These are phyloP conservation scores for Rana temporaria DNA, from an alignment of 2,113 vertebrate species.

Conservation along the genomic window DNA sequence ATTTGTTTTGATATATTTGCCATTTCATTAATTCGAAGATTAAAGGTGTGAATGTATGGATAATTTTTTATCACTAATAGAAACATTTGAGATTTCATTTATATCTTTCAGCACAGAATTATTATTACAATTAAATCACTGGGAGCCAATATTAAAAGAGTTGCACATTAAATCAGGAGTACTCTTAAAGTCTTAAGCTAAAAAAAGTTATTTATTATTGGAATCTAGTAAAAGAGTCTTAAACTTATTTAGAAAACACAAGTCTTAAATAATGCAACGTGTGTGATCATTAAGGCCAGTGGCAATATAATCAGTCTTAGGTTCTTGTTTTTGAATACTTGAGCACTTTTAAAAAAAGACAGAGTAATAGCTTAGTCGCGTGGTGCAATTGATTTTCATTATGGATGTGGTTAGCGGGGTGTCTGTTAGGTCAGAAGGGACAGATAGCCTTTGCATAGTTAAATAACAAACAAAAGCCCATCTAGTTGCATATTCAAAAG, in stretches of 20 bases:
- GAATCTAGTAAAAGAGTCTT: slow-evolving; percentile 38
- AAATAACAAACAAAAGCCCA: slow-evolving; percentile 73
- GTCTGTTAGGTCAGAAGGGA: slow-evolving; percentile 78
- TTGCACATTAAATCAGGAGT: neutral
- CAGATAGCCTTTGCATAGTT: slow-evolving; percentile 76
- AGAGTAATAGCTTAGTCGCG: slow-evolving; percentile 85
- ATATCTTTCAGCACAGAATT: neutral
- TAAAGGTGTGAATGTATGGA: too few relatives aligned
- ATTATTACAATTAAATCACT: neutral
- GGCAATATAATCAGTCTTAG: slow-evolving; percentile 81
- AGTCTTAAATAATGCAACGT: slow-evolving; percentile 77
- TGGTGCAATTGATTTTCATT: slow-evolving; percentile 86
- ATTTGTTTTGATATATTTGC: too few relatives aligned
- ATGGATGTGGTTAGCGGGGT: slow-evolving; percentile 76
- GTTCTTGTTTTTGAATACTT: slow-evolving; percentile 76
- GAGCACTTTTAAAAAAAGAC: slow-evolving; percentile 83
- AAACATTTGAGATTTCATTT: too few relatives aligned
- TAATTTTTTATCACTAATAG: too few relatives aligned
- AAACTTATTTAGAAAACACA: slow-evolving; percentile 60
- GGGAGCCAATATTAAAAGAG: neutral
- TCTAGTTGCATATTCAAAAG: slow-evolving; percentile 68
- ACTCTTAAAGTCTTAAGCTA: neutral
- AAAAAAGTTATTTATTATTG: neutral
- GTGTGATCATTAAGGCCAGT: slow-evolving; percentile 74
- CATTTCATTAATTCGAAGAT: too few relatives aligned